Evolutionary conservation across 2,888 invertebrate genomes (phyloP), one percentile per base, ranked within the genome.

Genomic region (Mythimna pallens): DNA sequence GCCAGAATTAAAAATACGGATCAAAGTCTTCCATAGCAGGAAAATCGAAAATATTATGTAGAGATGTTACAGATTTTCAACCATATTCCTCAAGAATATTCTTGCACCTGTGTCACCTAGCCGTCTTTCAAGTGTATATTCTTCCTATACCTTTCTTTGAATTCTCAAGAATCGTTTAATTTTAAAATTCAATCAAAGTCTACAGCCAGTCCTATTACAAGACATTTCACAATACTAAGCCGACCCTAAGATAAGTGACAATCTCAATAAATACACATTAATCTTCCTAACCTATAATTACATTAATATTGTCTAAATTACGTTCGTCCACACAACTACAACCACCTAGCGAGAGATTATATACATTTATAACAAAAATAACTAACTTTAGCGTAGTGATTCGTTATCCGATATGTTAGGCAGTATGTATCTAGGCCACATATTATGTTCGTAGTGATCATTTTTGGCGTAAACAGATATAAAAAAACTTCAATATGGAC

Each of bases 281-380:
- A 82, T 87, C 81, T 85, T 80, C 70, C 81, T 90, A 90, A 84
- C 79, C 89, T 90, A 89, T 85, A 89, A 91, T 91, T 93, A 87
- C 76, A 88, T 88, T 94, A 94, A 94, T 95, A 95, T 95, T 95
- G 95, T 95, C 94, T 95, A 94, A 92, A 91, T 93, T 93, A 94
- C 92, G 92, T 93, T 91, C 85, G 90, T 89, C 92, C 91, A 92
- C 88, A 89, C 90, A 85, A 88, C 87, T 90, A 88, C 87, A 77
- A 86, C 83, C 87, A 89, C 88, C 93, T 93, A 94, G 94, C 93
- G 89, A 93, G 89, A 92, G 91, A 91, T 91, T 92, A 87, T 90
- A 89, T 92, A 93, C 89, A 93, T 78, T 86, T 87, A 88, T 90
- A 90, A 87, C 89, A 89, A 91, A 92, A 92, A 92, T 92, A 92